phyloP scores from a whole-genome alignment of 2,797 vertebrate species.

The Spinus olivaceus region DNA sequence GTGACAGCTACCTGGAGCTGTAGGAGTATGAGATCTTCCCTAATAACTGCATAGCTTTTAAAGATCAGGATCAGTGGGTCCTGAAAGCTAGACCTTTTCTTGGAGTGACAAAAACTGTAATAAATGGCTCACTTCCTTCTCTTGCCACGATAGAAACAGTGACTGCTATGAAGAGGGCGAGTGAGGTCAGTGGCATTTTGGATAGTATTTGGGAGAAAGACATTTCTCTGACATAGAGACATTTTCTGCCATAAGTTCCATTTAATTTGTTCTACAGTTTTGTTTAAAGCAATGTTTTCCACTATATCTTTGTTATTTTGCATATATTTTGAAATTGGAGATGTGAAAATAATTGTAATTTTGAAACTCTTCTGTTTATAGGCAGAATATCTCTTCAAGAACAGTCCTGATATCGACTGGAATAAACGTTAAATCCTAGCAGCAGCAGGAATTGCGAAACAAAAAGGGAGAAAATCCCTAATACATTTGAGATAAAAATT shows the following conservation, averaged over 20 bases:
- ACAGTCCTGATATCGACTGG: constrained; percentile 78
- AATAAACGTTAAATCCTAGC: background rate
- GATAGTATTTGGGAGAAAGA: background rate
- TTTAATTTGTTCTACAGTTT: background rate
- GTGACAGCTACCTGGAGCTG: background rate
- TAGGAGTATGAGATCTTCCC: background rate
- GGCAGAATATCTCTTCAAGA: constrained; percentile 91
- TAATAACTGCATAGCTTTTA: background rate
- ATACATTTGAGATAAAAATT: background rate
- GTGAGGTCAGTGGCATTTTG: background rate
- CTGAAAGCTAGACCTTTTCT: background rate
- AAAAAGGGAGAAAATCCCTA: background rate
- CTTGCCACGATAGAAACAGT: rapidly evolving
- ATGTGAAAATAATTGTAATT: background rate
- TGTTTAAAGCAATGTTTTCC: background rate
- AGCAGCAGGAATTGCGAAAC: background rate
- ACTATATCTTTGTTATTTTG: background rate
- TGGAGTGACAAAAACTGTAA: background rate
- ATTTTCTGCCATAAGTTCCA: background rate
- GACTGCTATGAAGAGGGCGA: background rate
- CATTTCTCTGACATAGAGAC: background rate
- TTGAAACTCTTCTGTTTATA: constrained; percentile 66
- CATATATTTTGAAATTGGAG: background rate
- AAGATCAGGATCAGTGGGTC: background rate
- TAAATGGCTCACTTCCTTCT: background rate